phyloP scores from a whole-genome alignment of 1,140 invertebrate species.

The Aphaenogaster rudis region DNA sequence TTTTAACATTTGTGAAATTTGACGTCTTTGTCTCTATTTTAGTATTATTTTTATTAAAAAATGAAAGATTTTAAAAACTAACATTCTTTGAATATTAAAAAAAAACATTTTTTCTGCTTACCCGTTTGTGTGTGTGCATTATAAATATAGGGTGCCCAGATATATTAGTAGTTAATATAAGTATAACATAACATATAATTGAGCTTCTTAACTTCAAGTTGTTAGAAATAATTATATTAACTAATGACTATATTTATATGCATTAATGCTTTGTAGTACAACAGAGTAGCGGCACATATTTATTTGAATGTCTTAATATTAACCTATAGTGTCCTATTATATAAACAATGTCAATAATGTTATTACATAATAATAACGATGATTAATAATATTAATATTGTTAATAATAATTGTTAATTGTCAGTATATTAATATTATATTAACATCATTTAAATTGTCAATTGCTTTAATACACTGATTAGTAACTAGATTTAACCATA shows the following conservation, averaged over 20 bases:
- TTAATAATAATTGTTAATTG: conserved; percentile 2
- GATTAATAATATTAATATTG: background rate
- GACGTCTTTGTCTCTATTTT: too few species aligned
- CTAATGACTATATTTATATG: background rate
- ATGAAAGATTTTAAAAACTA: too few species aligned
- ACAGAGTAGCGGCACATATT: background rate
- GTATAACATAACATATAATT: background rate
- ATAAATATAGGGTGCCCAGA: too few species aligned
- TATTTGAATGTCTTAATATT: background rate
- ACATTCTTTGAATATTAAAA: too few species aligned
- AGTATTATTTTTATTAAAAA: too few species aligned
- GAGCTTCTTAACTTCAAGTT: background rate
- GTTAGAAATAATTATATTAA: background rate
- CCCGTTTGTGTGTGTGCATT: too few species aligned
- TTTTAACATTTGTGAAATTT: too few species aligned
- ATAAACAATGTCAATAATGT: background rate
- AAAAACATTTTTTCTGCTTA: too few species aligned
- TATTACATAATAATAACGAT: background rate
- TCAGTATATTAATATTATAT: background rate
- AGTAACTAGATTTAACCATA: background rate
- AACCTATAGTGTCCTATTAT: background rate
- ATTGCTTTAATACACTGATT: background rate
- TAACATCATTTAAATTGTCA: background rate
- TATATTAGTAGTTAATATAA: too few species aligned
- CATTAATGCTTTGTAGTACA: background rate